These are phyloP conservation scores for Ganaspis sp. DNA, from an alignment of 1,140 invertebrate species.

Conservation along the genomic window DNA sequence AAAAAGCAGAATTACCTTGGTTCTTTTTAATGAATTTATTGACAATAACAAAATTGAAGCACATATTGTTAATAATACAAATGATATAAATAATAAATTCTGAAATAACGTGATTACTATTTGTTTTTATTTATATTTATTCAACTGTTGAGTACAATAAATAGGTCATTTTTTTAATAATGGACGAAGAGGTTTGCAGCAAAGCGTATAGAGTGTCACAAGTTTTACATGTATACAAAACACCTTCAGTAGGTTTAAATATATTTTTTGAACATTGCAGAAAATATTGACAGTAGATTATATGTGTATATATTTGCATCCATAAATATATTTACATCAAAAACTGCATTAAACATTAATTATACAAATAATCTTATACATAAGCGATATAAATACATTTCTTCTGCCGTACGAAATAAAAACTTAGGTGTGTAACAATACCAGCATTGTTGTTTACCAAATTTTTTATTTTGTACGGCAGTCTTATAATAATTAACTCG, in stretches of 20 bases:
- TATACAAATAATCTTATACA: no score
- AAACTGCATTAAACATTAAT: not conserved
- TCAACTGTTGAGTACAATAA: not conserved
- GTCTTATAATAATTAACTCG: no score
- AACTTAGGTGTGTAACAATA: no score
- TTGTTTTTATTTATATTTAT: not conserved
- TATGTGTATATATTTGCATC: not conserved
- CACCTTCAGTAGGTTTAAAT: not conserved
- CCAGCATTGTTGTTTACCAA: no score
- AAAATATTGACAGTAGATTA: conserved; percentile 14
- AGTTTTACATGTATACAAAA: not conserved
- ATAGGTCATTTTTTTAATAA: not conserved
- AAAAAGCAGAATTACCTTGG: no score
- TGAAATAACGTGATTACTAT: not conserved
- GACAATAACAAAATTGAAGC: no score
- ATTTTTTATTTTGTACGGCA: no score
- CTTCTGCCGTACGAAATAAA: no score
- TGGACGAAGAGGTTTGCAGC: not conserved
- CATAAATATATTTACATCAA: not conserved
- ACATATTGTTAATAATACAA: no score
- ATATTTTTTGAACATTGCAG: conserved; percentile 9
- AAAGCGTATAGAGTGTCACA: not conserved
- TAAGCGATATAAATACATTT: no score
- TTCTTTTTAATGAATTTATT: no score
- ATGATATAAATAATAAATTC: not conserved